Percentiles rank a stretch among this genome's conserved stretches.
These are phyloP conservation scores for Copsychus sechellarum DNA, from an alignment of 2,113 vertebrate species.

Conservation along the genomic window DNA sequence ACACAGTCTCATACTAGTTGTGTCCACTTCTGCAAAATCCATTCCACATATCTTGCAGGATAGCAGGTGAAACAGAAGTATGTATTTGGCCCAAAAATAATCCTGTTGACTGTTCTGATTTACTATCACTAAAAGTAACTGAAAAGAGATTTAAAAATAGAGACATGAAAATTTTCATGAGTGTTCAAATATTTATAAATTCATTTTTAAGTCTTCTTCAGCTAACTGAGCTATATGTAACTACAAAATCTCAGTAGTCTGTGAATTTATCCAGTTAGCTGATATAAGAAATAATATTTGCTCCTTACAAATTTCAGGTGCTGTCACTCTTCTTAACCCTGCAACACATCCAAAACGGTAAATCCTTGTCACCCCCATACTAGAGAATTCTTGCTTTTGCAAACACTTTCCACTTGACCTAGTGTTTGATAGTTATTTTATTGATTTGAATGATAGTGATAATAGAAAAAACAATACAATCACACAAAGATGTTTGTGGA, in stretches of 20 bases:
- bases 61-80: neutral
- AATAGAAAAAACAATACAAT: neutral
- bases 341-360: neutral
- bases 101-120: neutral
- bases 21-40: neutral
- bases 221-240: neutral
- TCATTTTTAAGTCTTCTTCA: neutral
- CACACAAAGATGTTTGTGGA: neutral
- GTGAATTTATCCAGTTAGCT: neutral
- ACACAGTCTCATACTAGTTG: neutral
- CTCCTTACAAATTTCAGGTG: neutral
- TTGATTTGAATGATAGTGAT: neutral
- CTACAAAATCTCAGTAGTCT: neutral
- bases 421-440: neutral
- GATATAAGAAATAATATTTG: neutral
- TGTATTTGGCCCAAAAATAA: neutral
- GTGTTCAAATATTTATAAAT: neutral
- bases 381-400: neutral
- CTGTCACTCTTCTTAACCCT: neutral
- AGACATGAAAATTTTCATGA: neutral
- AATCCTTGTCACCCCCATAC: neutral
- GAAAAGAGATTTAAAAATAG: neutral
- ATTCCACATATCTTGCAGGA: neutral
- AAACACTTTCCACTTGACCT: neutral
- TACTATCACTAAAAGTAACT: neutral